Evolutionary conservation across 2,113 vertebrate genomes (phyloP).

Genomic region (Cardinalis cardinalis): DNA sequence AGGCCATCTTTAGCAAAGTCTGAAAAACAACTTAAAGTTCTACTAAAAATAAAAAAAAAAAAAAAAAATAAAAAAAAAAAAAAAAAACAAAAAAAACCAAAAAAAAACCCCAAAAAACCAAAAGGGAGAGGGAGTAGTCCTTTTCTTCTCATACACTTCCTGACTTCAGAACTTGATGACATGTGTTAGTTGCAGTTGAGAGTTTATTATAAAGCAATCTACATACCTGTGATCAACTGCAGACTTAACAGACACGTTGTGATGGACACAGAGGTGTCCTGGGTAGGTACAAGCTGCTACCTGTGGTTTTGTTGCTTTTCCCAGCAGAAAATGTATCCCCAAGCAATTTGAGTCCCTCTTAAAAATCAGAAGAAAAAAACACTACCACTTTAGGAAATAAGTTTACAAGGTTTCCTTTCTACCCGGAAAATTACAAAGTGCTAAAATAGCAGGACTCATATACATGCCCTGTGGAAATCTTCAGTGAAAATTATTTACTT

Average conservation of each 20-base stretch:
- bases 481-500: neutral
- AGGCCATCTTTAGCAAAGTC: neutral
- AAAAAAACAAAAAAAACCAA: too few relatives aligned
- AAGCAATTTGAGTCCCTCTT: neutral
- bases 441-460: neutral
- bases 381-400: neutral
- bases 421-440: neutral
- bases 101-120: neutral
- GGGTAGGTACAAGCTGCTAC: neutral
- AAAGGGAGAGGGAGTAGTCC: neutral
- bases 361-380: neutral
- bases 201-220: neutral
- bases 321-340: neutral
- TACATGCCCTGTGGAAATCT: rapidly evolving
- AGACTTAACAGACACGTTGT: neutral
- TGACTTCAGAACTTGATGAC: neutral
- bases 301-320: neutral
- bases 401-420: neutral
- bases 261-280: neutral
- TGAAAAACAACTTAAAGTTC: neutral
- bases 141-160: neutral
- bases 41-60: neutral
- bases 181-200: neutral
- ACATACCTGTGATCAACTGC: rapidly evolving
- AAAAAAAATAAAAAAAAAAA: too few relatives aligned